Evolutionary conservation across 2,888 invertebrate genomes (phyloP), one percentile per base, ranked within the genome.

Genomic region (Ennomos erosarius): DNA sequence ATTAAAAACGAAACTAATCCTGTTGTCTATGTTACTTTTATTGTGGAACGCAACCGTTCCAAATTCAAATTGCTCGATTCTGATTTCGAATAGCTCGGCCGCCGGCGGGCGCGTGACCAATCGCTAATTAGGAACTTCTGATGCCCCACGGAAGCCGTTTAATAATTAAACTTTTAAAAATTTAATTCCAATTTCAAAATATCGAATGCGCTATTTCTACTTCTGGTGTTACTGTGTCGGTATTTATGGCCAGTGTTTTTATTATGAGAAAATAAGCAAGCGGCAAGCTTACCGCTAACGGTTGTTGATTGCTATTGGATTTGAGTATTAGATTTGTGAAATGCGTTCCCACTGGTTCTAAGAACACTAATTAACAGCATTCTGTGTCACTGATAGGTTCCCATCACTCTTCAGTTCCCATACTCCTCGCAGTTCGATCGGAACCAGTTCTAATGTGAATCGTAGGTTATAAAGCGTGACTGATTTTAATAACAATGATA

Each of bases 71-170:
- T 84, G 84, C 82, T 80, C 81, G 85, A 85, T 85, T 86, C 84
- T 77, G 83, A 85, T 86, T 84, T 79, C 77, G 83, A 85, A 84
- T 80, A 80, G 72, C 75, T 73, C 65, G 65, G 75, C 73, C 77
- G 80, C 84, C 83, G 78, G 80, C 84, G 84, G 80, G 84, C 87
- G 90, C 89, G 90, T 90, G 89, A 85, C 91, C 89, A 92, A 92
- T 92, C 88, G 90, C 87, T 91, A 92, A 92, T 91, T 90, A 90
- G 90, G 84, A 85, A 89, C 88, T 87, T 63, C 57, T 54, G 59
- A 49, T 58, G 62, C 59, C 81, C 81, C 81, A 87, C 91, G 87
- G 91, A 90, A 92, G 91, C 90, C 85, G 77, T 79, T 82, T 82
- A 78, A 81, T 88, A 91, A 90, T 91, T 90, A 87, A 90, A 88